Conservation (phyloP, 2,113 vertebrate genomes). For the Ictalurus furcatus region DNA sequence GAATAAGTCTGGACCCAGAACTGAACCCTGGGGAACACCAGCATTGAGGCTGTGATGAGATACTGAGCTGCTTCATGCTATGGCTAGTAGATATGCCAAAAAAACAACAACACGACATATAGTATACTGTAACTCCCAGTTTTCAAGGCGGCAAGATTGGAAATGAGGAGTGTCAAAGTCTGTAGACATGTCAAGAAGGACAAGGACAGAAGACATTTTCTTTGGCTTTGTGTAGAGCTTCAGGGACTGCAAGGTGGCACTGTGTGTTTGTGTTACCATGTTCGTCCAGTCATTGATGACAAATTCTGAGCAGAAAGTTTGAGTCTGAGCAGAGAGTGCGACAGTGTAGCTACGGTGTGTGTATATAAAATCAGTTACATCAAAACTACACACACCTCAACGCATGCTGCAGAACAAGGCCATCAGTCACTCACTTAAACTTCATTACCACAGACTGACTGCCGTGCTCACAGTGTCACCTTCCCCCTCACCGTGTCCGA, state of each 20-base stretch:
- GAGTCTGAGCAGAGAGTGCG: background rate
- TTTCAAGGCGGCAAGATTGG: background rate
- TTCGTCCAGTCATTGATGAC: background rate
- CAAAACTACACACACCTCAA: slow-evolving; percentile 7
- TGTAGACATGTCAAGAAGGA: background rate
- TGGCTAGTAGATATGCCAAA: background rate
- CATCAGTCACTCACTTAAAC: slow-evolving; percentile 53
- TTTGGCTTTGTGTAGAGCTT: background rate
- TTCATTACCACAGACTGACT: slow-evolving; percentile 53
- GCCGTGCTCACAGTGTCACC: slow-evolving; percentile 15
- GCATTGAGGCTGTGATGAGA: background rate
- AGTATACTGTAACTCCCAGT: background rate
- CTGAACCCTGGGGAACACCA: background rate
- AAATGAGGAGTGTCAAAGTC: background rate
- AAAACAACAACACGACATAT: background rate
- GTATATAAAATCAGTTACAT: background rate
- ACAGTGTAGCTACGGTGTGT: background rate
- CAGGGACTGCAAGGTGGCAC: background rate
- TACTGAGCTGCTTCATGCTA: background rate
- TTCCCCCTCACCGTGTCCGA: slow-evolving; percentile 63
- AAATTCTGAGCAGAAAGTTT: background rate
- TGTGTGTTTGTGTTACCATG: background rate
- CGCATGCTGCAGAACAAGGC: slow-evolving; percentile 7
- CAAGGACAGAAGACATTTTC: background rate
- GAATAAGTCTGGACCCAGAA: background rate